Base-by-base conservation (phyloP, 2,797 vertebrate species). In the Anomalospiza imberbis region DNA sequence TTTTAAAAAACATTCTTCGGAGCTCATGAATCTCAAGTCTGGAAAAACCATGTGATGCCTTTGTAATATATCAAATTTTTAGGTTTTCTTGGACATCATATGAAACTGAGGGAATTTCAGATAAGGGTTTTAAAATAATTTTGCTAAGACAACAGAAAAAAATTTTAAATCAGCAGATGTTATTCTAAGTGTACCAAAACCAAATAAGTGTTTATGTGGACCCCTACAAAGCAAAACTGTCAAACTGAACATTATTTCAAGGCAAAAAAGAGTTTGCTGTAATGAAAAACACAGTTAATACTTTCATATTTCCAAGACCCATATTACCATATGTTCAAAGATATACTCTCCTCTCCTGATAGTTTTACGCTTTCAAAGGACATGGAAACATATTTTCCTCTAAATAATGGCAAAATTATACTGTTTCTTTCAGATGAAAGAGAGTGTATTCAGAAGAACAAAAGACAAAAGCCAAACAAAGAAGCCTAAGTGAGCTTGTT, bases 371-470 rank as follows among this genome's bases (percentile, higher is more conserved):
- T 61, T 94, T 87, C 75, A 95, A 89, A 93, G 53, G 54, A 76
- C 38, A 50, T 12, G 9, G 50, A 68, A 93, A 22, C 8, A 20
- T 88, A 53, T 74, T 92, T 95, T 89, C 36, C 10, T 4, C 16
- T 68, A 83, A 85, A 68, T 89, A 93, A 87, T 50, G 32, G 21
- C 15, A 91, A 91, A 95, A 89, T 83, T 71, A 58, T 32, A 32
- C 38, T 36, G 12, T 57, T 54, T 87, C 47, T 83, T 29, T 45
- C 72, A 93, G 38, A 72, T 58, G 47, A 95, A 95, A 84, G n/a
- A 45, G 90, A 67, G n/a, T 2, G 1, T 14, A 15, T 77, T 93
- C 19, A 50, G 16, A 62, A 75, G n/a, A 82, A 87, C 25, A 77
- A 83, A 83, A 55, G 19, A 83, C 14, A 83, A 85, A 88, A 32